Evolutionary conservation across 1,140 invertebrate genomes (phyloP).

Genomic region (Papilio helenus): DNA sequence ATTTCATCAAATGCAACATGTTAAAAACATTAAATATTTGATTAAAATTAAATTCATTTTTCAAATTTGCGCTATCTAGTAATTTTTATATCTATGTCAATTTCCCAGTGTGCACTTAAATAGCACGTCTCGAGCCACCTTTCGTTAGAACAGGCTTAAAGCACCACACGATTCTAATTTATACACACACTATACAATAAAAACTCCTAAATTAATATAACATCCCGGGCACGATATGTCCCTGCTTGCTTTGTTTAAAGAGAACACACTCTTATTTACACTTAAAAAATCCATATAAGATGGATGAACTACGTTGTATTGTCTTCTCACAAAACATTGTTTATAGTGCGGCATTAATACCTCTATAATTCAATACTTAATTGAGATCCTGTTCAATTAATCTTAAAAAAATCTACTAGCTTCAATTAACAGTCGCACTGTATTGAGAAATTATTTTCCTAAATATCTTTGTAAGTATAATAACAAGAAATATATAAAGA

Average conservation of each 20-base stretch:
- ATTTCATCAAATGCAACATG: neutral
- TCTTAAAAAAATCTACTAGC: neutral
- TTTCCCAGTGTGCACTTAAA: conserved; percentile 19
- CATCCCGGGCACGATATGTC: neutral
- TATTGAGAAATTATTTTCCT: neutral
- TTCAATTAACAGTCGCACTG: neutral
- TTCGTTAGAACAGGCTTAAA: conserved; percentile 11
- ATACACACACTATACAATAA: neutral
- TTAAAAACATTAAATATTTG: neutral
- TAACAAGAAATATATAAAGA: neutral
- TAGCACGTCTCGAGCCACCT: conserved; percentile 13
- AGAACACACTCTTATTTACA: neutral
- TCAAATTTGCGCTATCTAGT: neutral
- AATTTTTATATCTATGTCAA: neutral
- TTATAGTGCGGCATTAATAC: neutral
- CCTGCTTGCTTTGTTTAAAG: neutral
- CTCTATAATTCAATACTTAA: neutral
- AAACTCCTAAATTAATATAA: neutral
- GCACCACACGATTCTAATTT: conserved; percentile 16
- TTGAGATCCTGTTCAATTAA: neutral
- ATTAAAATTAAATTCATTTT: neutral
- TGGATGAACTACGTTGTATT: too few relatives aligned
- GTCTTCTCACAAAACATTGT: neutral
- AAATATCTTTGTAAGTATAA: neutral
- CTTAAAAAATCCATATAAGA: too few relatives aligned